phyloP scores from a whole-genome alignment of 2,888 invertebrate species.

The Steinernema carpocapsae region DNA sequence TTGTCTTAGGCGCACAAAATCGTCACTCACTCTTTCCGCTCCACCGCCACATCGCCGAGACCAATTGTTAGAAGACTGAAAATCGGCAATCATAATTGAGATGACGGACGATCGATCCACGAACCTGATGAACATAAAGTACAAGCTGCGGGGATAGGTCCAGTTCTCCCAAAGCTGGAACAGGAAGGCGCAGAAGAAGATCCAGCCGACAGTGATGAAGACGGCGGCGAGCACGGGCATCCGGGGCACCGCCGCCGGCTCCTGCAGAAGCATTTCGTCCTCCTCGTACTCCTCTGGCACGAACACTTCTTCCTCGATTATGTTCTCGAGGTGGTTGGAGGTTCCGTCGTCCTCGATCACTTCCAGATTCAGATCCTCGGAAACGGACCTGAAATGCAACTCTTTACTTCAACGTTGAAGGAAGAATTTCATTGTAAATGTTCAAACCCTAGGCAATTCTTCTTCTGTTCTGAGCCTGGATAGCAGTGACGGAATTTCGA shows the following conservation, averaged over 20 bases:
- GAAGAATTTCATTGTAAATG: not conserved
- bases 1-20: no score
- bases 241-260: conserved; percentile 1
- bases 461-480: no score
- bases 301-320: conserved; percentile 32
- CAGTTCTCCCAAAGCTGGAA: conserved; percentile 87
- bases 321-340: not conserved
- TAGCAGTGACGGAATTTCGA: no score
- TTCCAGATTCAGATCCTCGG: conserved; percentile 45
- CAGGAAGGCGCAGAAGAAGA: conserved; percentile 86
- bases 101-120: not conserved
- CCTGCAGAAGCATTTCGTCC: conserved; percentile 35
- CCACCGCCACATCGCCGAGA: conserved; percentile 64
- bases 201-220: conserved; percentile 84
- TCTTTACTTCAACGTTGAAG: not conserved
- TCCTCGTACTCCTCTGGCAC: conserved; percentile 37
- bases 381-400: conserved; percentile 28
- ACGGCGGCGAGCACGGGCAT: conserved; percentile 60
- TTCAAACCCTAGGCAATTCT: not conserved
- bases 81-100: not conserved
- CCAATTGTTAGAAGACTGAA: conserved; percentile 67
- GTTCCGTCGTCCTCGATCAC: conserved; percentile 36
- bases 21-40: conserved; percentile 59
- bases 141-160: conserved; percentile 70
- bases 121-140: conserved; percentile 71